Evolutionary conservation across 92 coral and sea anemone genomes (phyloP).

Genomic region (Metridium senile): DNA sequence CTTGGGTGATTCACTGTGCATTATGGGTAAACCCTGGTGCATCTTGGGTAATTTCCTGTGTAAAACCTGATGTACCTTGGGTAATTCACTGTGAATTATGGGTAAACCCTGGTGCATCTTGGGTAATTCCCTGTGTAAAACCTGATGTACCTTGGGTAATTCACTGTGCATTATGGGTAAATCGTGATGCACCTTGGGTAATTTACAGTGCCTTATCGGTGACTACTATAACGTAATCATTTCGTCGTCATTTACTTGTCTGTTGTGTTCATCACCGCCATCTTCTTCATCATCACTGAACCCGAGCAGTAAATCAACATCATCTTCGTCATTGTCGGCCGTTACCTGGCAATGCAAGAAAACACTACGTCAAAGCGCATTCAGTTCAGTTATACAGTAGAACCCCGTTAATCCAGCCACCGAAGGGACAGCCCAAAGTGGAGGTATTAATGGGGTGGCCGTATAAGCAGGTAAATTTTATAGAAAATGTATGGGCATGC

Average conservation of each 20-base stretch:
- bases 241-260: conserved; percentile 24
- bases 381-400: too few relatives aligned
- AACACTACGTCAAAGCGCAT: too few relatives aligned
- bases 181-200: background rate
- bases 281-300: conserved; percentile 58
- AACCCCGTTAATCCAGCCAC: too few relatives aligned
- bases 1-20: background rate
- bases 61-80: background rate
- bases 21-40: background rate
- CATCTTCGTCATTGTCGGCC: conserved; percentile 23
- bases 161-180: background rate
- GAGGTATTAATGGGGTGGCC: too few relatives aligned
- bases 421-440: too few relatives aligned
- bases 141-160: background rate
- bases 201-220: background rate
- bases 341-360: too few relatives aligned
- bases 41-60: background rate
- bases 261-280: conserved; percentile 2
- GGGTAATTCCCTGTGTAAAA: too few relatives aligned
- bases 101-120: background rate
- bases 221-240: conserved; percentile 22
- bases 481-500: too few relatives aligned
- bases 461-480: too few relatives aligned
- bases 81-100: background rate
- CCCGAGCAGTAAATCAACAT: conserved; percentile 43